Base-by-base conservation (phyloP, 2,797 vertebrate species). In the Orientallactaga sibirica region DNA sequence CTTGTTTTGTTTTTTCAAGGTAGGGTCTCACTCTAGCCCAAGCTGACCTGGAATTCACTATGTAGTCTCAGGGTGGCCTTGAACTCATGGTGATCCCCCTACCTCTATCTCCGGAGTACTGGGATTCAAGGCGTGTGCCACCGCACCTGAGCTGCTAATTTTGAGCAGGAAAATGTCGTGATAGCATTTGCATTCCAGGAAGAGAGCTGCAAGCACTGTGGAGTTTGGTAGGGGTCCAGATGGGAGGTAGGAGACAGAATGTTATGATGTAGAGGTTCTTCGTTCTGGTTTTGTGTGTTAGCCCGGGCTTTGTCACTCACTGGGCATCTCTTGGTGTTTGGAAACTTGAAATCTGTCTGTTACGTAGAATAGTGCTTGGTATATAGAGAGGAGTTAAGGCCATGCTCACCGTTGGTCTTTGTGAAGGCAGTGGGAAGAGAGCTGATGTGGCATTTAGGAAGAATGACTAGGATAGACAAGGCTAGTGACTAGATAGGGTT, bases 151-250 rank as follows among this genome's bases (percentile, higher is more conserved):
- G 68, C 48, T 58, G 62, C 41, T 85, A 12, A 62, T 85, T 94
- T 84, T 90, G 88, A 86, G 52, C 77, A 71, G 74, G 64, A 84
- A 48, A 91, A 87, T 80, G 85, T 85, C 33, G 14, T 37, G 68
- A 77, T 93, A 93, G 90, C 41, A 27, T 94, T 91, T 87, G 71
- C 18, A 16, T 95, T 94, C 90, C 94, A 79, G 41, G 87, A 89
- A 87, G 74, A 33, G 76, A 18, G 77, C 82, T 92, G 22, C 48
- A 29, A 29, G 24, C 58, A 10, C 33, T 22, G 58, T 91, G 81
- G 62, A 91, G 75, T 33, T 29, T 67, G 16, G 62, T 88, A 75
- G 37, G 62, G 7, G 29, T 94, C 86, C 90, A 83, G 71, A 67
- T 76, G 62, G 48, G 71, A 58, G 15, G 14, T 61, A 33, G 75